Conservation (phyloP, 1,140 invertebrate genomes). For the Gryon sp. region DNA sequence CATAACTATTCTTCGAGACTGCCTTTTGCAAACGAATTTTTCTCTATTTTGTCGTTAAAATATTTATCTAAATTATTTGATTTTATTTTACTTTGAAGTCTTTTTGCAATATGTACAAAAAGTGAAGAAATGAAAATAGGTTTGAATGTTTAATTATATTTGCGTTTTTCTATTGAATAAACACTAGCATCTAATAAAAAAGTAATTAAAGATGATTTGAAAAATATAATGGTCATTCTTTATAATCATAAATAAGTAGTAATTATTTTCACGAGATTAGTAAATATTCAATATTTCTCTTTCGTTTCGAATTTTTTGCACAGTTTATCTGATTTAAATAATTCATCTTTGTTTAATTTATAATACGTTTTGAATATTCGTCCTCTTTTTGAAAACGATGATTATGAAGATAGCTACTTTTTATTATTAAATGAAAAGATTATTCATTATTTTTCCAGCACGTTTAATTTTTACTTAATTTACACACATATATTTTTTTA, state of each 20-base stretch:
- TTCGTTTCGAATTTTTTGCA: conserved; percentile 29
- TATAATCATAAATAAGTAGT: conserved; percentile 24
- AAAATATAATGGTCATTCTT: conserved; percentile 42
- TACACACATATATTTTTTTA: too few species aligned
- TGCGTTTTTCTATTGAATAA: conserved; percentile 20
- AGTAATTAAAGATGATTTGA: conserved; percentile 31
- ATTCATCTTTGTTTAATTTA: conserved; percentile 41
- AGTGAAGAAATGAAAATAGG: neutral
- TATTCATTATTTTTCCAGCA: too few species aligned
- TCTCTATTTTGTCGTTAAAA: neutral
- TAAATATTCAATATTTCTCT: conserved; percentile 35
- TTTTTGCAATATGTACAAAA: neutral
- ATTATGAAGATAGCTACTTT: conserved; percentile 15
- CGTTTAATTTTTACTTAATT: too few species aligned
- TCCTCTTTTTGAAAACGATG: conserved; percentile 6
- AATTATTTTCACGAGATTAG: conserved; percentile 27
- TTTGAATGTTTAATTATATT: neutral
- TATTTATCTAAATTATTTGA: too few species aligned
- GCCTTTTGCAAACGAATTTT: conserved; percentile 5
- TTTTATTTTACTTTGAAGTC: neutral
- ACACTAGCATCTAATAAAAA: conserved; percentile 19
- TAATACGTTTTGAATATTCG: conserved; percentile 14
- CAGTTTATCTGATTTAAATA: conserved; percentile 41
- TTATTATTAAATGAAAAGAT: too few species aligned
- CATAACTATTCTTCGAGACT: conserved; percentile 10